Evolutionary conservation across 2,113 vertebrate species (phyloP).

Genomic region (Brachypodius melanocephalos): DNA sequence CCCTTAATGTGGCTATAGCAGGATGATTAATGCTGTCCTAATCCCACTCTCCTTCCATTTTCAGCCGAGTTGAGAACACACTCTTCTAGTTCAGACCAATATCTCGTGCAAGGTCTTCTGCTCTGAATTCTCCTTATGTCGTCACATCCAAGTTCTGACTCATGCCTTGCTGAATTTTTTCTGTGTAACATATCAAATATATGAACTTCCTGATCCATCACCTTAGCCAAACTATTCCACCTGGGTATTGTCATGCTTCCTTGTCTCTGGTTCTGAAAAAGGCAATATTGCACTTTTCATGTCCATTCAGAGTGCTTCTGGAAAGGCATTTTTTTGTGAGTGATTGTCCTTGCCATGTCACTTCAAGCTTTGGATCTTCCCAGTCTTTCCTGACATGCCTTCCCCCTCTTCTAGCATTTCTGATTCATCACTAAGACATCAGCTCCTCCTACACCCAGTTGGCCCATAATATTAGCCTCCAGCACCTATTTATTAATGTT

Average conservation of each 20-base stretch:
- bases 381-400: neutral
- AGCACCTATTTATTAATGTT: slow-evolving; percentile 1
- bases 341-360: neutral
- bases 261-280: neutral
- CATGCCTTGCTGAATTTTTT: neutral
- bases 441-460: neutral
- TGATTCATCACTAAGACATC: neutral
- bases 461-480: neutral
- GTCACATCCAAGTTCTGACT: neutral
- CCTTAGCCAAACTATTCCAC: neutral
- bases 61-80: neutral
- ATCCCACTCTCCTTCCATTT: neutral
- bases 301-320: neutral
- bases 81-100: neutral
- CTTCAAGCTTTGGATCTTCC: neutral
- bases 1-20: neutral
- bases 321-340: neutral
- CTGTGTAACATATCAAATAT: neutral
- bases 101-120: neutral
- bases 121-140: neutral
- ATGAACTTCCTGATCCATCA: neutral
- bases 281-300: neutral
- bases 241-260: neutral
- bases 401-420: neutral
- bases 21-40: neutral